Base-by-base conservation (phyloP, 2,797 vertebrate genomes). In the Acanthiza pusilla region DNA sequence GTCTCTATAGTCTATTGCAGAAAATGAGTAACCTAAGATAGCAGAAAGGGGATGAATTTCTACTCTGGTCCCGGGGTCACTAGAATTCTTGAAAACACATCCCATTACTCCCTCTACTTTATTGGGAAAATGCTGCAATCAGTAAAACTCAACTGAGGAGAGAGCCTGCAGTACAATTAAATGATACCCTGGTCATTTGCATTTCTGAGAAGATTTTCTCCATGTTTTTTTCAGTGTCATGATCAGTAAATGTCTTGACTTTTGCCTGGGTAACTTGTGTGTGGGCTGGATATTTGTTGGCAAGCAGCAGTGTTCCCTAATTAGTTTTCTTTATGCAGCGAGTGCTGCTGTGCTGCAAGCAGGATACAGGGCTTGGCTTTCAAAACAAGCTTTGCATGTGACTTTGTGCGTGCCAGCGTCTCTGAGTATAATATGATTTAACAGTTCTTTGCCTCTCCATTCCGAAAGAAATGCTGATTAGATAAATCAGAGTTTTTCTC, bases 331-430 rank as follows among this genome's bases (percentile, higher is more conserved):
- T 74, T 76, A 47, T 86, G 85, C 67, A 54, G 62, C 0, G 20
- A 74, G 54, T 25, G 54, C 60, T 83, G 60, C 87, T 88, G 87
- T 84, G 85, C 66, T 70, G 45, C 83, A 61, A 75, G 88, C 62
- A 62, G 58, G 19, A 21, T 58, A 22, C 13, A 66, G 70, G 50
- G 51, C 45, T 88, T 88, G 73, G 73, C 50, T 92, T 95, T 92
- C 78, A 93, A 85, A 95, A 76, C 60, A 89, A 90, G 72, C 82
- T 91, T 88, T 93, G 60, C 89, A 38, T 67, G 60, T 89, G 92
- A 78, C 76, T 91, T 71, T 65, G n/a, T 77, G n/a, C 6, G 0
- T 78, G 66, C n/a, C 51, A 55, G 10, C 71, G 62, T 38, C 82
- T 94, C 77, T 77, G 71, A 79, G 67, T 75, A 11, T 84, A 75